Base-by-base conservation (phyloP, 2,888 invertebrate species). In the Xylota segnis region DNA sequence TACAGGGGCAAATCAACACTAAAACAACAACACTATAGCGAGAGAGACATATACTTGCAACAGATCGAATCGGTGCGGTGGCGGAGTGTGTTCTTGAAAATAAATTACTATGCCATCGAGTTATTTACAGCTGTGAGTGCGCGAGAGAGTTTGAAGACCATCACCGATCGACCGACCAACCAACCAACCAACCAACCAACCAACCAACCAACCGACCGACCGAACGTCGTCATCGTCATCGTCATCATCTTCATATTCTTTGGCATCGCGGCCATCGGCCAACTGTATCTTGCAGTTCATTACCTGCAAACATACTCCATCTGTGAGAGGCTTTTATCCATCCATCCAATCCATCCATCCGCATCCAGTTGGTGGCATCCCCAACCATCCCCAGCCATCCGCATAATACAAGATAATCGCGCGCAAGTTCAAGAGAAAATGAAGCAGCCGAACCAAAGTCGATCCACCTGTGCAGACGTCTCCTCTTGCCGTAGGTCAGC, bases 311-410 rank as follows among this genome's bases (percentile, higher is more conserved):
- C 88, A 87, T 87, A 88, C 88, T 88, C 88, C 74, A 84, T 88
- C 89, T 88, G 88, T 84, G 88, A 88, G 82, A 84, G 87, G 88
- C 88, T 88, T 88, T 89, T 89, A 89, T 88, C 89, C 88, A 88
- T 84, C 87, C 88, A 89, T 79, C 78, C 79, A 72, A 89, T 79
- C 78, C 79, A 72, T 83, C 82, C 82, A 71, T 52, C 50, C 71
- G 70, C 65, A 65, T 81, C 75, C 74, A 78, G 63, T 70, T 75
- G 70, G 74, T 68, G 32, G n/a, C 40, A 43, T 43, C 40, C 40
- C 40, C 40, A 43, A n/a, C 40, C 68, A 81, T 81, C 59, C 75
- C 52, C 65, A 76, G 75, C 45, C 76, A 82, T 72, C 82, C 86
- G 86, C 82, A 86, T 86, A 86, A 86, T 86, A 77, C 72, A 63